Conservation (phyloP, 2,113 vertebrate species). For the Leptodactylus fuscus region DNA sequence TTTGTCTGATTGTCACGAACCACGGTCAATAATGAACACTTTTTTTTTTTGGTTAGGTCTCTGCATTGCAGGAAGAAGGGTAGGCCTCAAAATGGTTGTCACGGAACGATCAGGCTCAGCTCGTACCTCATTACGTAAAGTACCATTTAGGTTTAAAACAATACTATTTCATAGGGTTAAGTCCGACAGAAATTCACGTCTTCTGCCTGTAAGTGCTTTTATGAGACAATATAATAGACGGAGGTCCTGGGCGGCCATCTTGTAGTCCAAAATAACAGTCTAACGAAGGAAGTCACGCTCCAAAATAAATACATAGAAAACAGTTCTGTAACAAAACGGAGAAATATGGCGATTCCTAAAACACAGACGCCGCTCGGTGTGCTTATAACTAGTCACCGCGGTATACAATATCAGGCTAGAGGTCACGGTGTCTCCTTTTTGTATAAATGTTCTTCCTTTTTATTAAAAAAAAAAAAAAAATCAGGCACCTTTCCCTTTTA, state of each 20-base stretch:
- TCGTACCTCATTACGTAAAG: constrained; percentile 32
- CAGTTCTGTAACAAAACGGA: constrained; percentile 27
- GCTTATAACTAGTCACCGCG: too few species aligned
- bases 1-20: constrained; percentile 50
- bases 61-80: neutral
- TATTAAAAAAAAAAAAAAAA: neutral
- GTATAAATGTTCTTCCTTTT: neutral
- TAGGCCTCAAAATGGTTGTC: constrained; percentile 18
- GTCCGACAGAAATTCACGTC: neutral
- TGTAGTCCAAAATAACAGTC: neutral
- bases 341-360: constrained; percentile 8
- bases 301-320: constrained; percentile 44
- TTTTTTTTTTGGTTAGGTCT: constrained; percentile 5
- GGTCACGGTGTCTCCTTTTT: neutral
- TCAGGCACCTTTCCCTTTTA: neutral
- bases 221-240: neutral
- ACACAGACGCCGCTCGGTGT: constrained; percentile 20
- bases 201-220: constrained; percentile 47
- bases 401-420: neutral
- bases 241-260: neutral
- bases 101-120: constrained; percentile 20
- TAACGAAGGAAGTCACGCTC: neutral
- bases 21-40: neutral
- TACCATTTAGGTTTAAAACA: constrained; percentile 22
- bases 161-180: constrained; percentile 28